A percentile compares a stretch with the other conserved stretches of the same genome.
Evolutionary conservation across 2,888 invertebrate species (phyloP).

Genomic region (Drosophila koepferae): DNA sequence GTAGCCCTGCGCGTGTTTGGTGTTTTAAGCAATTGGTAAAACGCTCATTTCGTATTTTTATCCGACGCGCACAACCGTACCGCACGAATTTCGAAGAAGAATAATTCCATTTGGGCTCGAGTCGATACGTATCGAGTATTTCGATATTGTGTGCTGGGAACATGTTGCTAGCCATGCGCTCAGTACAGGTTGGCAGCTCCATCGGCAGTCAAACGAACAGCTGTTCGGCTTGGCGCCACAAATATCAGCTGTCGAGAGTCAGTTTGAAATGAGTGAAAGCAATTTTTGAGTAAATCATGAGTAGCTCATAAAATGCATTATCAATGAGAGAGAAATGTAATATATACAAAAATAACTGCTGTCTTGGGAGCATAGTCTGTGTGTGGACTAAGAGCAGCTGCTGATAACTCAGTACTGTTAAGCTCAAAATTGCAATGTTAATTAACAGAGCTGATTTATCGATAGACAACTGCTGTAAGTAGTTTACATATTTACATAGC

Average conservation of each 20-base stretch:
- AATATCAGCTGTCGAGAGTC: background rate
- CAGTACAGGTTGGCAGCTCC: slow-evolving; percentile 35
- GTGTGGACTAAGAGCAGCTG: background rate
- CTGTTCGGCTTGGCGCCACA: slow-evolving; percentile 11
- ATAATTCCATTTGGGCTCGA: slow-evolving; percentile 14
- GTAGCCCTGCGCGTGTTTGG: slow-evolving; percentile 38
- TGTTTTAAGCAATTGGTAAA: slow-evolving; percentile 31
- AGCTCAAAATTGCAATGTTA: slow-evolving; percentile 29
- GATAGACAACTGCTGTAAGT: background rate
- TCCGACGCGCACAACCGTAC: slow-evolving; percentile 51
- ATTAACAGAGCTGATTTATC: background rate
- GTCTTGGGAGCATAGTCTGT: no score
- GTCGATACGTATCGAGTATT: slow-evolving; percentile 24
- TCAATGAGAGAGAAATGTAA: background rate
- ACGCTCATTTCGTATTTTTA: slow-evolving; percentile 5
- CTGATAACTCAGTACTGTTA: background rate
- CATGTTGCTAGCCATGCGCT: slow-evolving; percentile 17
- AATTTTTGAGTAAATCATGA: background rate
- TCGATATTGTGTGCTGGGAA: slow-evolving; percentile 30
- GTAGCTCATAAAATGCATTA: background rate
- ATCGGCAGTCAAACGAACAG: background rate
- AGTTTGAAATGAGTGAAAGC: background rate
- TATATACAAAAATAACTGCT: background rate
- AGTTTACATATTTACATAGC: background rate
- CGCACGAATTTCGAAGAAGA: slow-evolving; percentile 48